A percentile compares a stretch with the other conserved stretches of the same genome.
These are phyloP conservation scores for Sorex fumeus DNA, from an alignment of 2,113 vertebrate genomes.

Conservation along the genomic window DNA sequence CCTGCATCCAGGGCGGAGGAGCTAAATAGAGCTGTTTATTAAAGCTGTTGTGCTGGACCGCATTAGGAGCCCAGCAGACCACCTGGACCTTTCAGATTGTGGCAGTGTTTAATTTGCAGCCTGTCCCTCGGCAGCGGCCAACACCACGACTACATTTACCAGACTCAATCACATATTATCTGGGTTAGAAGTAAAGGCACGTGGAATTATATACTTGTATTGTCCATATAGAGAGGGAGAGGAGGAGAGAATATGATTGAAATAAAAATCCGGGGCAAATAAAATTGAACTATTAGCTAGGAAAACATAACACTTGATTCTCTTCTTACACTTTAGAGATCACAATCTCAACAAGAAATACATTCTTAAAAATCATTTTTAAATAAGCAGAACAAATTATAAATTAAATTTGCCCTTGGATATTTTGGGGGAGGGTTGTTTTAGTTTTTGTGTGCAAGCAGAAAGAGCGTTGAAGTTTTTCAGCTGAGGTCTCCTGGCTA, in stretches of 20 bases:
- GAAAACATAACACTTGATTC: slow-evolving; percentile 82
- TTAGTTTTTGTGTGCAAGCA: slow-evolving; percentile 77
- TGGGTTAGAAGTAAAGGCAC: slow-evolving; percentile 85
- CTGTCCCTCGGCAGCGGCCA: slow-evolving; percentile 89
- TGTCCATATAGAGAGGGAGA: slow-evolving; percentile 44
- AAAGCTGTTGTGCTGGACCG: slow-evolving; percentile 92
- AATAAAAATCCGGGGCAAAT: slow-evolving; percentile 85
- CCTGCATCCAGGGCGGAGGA: slow-evolving; percentile 91
- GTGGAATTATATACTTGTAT: slow-evolving; percentile 73
- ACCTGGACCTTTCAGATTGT: slow-evolving; percentile 93
- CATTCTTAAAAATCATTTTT: slow-evolving; percentile 80
- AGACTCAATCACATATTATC: slow-evolving; percentile 87
- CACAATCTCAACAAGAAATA: slow-evolving; percentile 67
- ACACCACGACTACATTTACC: slow-evolving; percentile 88
- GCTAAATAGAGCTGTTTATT: slow-evolving; percentile 95
- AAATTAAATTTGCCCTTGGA: slow-evolving; percentile 37
- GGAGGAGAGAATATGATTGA: slow-evolving; percentile 71
- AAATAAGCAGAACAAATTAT: slow-evolving; percentile 79
- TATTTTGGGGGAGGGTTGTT: neutral
- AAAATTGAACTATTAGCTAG: slow-evolving; percentile 74
- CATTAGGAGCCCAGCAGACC: slow-evolving; percentile 92
- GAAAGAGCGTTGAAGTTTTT: slow-evolving; percentile 84
- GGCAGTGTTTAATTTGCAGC: slow-evolving; percentile 92
- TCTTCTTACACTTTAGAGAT: slow-evolving; percentile 83
- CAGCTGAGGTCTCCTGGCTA: slow-evolving; percentile 83